phyloP scores from a whole-genome alignment of 2,888 invertebrate species.

The Pandemis corylana region DNA sequence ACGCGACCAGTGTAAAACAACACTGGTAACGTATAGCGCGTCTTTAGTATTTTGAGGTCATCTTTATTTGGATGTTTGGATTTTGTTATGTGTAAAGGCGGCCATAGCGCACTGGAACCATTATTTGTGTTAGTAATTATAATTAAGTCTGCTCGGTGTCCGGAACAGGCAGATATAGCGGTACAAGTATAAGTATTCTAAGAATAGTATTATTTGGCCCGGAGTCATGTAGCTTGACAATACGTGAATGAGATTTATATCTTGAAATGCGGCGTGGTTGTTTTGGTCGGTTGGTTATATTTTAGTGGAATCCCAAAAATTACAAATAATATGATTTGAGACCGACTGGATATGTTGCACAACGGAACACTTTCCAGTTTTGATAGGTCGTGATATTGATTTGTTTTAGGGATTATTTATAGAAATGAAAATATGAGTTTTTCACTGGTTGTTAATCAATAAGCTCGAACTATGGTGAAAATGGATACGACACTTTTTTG shows the following conservation, averaged over 20 bases:
- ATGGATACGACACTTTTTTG: neutral
- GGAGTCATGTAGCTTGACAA: slow-evolving; percentile 31
- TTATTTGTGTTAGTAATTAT: slow-evolving; percentile 54
- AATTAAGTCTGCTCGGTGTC: slow-evolving; percentile 69
- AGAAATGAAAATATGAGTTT: too few relatives aligned
- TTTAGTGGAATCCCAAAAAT: neutral
- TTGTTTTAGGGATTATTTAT: neutral
- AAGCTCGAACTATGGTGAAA: too few relatives aligned
- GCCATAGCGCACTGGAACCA: slow-evolving; percentile 67
- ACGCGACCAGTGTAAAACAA: slow-evolving; percentile 13
- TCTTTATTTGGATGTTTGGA: slow-evolving; percentile 16
- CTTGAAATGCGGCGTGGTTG: slow-evolving; percentile 16
- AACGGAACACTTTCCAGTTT: neutral
- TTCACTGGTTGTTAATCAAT: too few relatives aligned
- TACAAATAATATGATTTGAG: neutral
- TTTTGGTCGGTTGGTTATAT: slow-evolving; percentile 15
- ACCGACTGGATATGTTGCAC: neutral
- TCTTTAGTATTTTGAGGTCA: slow-evolving; percentile 1
- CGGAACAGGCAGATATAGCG: slow-evolving; percentile 65
- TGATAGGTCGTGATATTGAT: neutral
- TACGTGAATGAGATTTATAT: slow-evolving; percentile 26
- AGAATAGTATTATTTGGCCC: slow-evolving; percentile 35
- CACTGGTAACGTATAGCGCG: neutral
- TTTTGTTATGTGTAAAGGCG: slow-evolving; percentile 39
- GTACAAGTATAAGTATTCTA: slow-evolving; percentile 54